Conservation (phyloP, 1,140 invertebrate species). For the Eriocheir sinensis region DNA sequence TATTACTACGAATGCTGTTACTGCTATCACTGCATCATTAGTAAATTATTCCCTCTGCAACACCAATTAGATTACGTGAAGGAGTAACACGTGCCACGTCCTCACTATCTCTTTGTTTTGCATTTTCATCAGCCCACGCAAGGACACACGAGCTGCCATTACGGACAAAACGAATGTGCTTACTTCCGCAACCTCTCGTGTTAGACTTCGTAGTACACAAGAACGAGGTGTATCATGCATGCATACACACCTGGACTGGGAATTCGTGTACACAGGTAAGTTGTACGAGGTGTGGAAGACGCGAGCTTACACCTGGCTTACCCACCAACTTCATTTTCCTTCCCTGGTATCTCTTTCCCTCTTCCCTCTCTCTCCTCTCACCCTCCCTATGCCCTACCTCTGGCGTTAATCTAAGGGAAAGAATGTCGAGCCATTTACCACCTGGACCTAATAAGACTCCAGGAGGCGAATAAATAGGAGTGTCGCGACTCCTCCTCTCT, state of each 20-base stretch:
- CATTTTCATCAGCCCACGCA: neutral
- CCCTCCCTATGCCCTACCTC: neutral
- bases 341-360: neutral
- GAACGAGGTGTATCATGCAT: neutral
- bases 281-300: no score
- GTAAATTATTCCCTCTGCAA: neutral
- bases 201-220: neutral
- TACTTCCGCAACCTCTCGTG: neutral
- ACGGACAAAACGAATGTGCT: neutral
- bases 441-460: no score
- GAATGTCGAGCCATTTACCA: neutral
- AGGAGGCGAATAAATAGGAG: no score
- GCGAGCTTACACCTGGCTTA: no score
- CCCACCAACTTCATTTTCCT: no score
- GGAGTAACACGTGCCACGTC: neutral
- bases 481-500: no score
- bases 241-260: neutral
- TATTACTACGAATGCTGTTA: no score
- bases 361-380: neutral
- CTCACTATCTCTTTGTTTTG: neutral
- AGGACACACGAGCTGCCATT: neutral
- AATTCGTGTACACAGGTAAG: no score
- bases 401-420: neutral
- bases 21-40: neutral
- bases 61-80: neutral